Conservation (phyloP, 2,888 invertebrate species). For the Baccha elongata region DNA sequence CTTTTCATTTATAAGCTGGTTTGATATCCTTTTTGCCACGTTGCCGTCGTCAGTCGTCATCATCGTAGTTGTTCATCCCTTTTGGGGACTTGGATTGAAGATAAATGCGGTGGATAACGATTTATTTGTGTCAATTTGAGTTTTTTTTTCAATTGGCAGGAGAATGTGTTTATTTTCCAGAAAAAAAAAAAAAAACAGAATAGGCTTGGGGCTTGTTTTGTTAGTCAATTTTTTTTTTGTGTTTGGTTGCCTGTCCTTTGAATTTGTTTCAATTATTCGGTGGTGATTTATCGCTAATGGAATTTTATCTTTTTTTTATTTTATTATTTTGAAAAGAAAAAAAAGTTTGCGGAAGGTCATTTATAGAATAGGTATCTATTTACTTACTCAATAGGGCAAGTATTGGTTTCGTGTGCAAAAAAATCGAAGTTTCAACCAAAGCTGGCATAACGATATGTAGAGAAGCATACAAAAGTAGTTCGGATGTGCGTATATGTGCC, state of each 20-base stretch:
- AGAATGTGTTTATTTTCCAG: constrained; percentile 33
- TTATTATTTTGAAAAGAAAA: neutral
- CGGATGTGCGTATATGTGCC: too few species aligned
- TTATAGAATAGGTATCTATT: too few species aligned
- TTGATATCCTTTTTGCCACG: constrained; percentile 60
- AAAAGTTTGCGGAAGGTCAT: neutral
- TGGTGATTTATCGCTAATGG: constrained; percentile 69
- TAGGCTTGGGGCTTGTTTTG: constrained; percentile 13
- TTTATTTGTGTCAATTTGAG: constrained; percentile 76
- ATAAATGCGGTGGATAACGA: constrained; percentile 75
- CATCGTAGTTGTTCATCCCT: constrained; percentile 71
- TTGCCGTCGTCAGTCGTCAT: neutral
- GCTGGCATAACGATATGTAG: too few species aligned
- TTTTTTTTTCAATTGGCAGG: constrained; percentile 61
- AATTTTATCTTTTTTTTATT: constrained; percentile 44
- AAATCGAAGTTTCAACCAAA: too few species aligned
- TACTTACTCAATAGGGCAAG: too few species aligned
- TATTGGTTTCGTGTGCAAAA: too few species aligned
- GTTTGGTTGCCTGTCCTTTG: constrained; percentile 22
- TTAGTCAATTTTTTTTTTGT: constrained; percentile 41
- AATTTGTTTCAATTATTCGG: constrained; percentile 71
- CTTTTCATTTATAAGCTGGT: constrained; percentile 30
- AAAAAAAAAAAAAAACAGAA: constrained; percentile 19
- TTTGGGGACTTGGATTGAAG: constrained; percentile 74
- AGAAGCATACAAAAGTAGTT: too few species aligned